Evolutionary conservation across 1,140 invertebrate genomes (phyloP), one percentile per base, ranked within the genome.

Genomic region (Ceratina australensis): DNA sequence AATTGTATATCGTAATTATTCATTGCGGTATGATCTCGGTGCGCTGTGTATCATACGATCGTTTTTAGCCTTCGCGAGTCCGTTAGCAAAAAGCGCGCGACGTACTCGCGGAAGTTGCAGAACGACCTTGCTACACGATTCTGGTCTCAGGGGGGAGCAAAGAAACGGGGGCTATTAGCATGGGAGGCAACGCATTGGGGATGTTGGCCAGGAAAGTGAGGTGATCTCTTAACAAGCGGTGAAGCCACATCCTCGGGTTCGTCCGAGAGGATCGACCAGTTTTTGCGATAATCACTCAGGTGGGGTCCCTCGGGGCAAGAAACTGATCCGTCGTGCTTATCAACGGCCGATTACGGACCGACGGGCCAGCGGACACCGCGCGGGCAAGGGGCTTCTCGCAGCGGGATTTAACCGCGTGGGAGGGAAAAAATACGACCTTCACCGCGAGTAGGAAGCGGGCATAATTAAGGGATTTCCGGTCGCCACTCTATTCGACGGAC

Each of bases 211-310:
- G 26, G 59, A 20, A 65, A 33, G 18, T 33, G 65, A 75, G 26
- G 52, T 57, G 72, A 63, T 74, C 73, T 71, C 61, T 78, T 83
- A 81, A 80, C 75, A 78, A 83, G 78, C 73, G 72, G 66, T 64
- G 76, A 84, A 84, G 82, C 78, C 82, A 72, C 84, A 80, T 85
- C 80, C 78, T 87, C 82, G 82, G 72, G 61, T 72, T 56, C 24
- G 59, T 42, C 49, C 26, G 22, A 79, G 63, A 71, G 65, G 73
- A 82, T 77, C 73, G 77, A 80, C 80, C 80, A 78, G 82, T 82
- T 84, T 84, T 86, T 86, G 78, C 42, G 66, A 72, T 75, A 78
- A 80, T 84, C 83, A 84, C 78, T 84, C 74, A 64, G 64, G n/a
- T 50, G 24, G 65, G 20, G 26, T 18, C 22, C 49, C 33, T n/a